Conservation (phyloP, 2,113 vertebrate species). For the Lichenostomus cassidix region DNA sequence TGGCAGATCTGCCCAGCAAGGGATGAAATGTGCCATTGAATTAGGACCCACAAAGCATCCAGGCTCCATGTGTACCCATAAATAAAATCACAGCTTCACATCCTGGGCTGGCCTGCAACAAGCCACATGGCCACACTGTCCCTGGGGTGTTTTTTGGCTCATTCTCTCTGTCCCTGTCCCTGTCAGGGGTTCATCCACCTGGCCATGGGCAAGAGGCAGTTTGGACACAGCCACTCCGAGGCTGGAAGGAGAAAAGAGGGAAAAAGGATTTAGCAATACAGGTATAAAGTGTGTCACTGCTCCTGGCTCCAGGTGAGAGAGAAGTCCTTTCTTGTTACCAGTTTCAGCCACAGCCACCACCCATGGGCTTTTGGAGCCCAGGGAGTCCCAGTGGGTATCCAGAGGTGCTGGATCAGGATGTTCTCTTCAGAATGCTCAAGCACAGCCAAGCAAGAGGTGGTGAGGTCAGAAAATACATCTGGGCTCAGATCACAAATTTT, state of each 20-base stretch:
- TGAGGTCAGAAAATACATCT: not conserved
- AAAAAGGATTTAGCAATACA: not conserved
- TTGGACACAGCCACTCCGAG: fast-evolving
- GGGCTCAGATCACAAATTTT: not conserved
- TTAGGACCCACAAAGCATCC: not conserved
- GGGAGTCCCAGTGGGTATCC: not conserved
- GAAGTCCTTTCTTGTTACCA: not conserved
- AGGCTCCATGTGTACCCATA: not conserved
- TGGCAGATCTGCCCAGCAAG: not conserved
- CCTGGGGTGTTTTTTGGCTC: not conserved
- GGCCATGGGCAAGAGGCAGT: not conserved
- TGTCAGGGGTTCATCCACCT: not conserved
- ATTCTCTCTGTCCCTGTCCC: not conserved
- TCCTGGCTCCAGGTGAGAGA: not conserved
- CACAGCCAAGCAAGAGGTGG: fast-evolving
- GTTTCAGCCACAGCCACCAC: not conserved
- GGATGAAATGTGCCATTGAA: not conserved
- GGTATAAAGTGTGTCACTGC: not conserved
- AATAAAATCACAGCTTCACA: not conserved
- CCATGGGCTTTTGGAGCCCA: not conserved
- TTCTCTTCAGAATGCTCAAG: not conserved
- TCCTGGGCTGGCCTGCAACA: not conserved
- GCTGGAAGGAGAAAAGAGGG: not conserved
- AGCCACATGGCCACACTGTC: fast-evolving
- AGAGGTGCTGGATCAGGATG: not conserved